Base-by-base conservation (phyloP, 2,888 invertebrate species). In the Drosophila anomalipes region DNA sequence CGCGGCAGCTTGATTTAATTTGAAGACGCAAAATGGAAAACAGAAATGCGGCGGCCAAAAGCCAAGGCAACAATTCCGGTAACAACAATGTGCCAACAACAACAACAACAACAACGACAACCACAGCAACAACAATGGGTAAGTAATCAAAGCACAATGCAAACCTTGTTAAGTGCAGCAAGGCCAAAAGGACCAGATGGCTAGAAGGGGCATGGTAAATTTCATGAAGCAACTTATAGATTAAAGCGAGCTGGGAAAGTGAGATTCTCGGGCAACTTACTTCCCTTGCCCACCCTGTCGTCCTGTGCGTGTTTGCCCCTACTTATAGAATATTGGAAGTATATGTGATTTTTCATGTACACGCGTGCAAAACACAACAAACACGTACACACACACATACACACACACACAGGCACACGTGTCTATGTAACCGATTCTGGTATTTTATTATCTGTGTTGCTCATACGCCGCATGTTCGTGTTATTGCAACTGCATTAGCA, bases 1-100 rank as follows among this genome's bases (percentile, higher is more conserved):
- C 78, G 77, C 70, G 85, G 71, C 69, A 83, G 86, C 87, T 87
- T 89, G 86, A 90, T 90, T 87, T 78, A 82, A 89, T 83, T 89
- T 80, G 74, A 74, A 89, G 82, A 79, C 78, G 70, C 73, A 74
- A 83, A 77, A 77, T 80, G 77, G 77, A 77, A 83, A 82, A 89
- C 86, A 87, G 77, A 79, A 88, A 67, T 74, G 73, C 64, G 81
- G 78, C 78, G 69, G 71, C 79, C 79, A 81, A 78, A 69, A 73
- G 74, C 69, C 74, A 79, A 68, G 69, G 60, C 70, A 79, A 85
- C 77, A 70, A 79, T 70, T 66, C 57, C 70, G 39, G 49, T 61
- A 61, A 61, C 75, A 76, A 74, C 59, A 67, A 57, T 71, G 44
- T 57, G 41, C 57, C 67, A 75, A 74, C 61, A 82, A 74, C 69